Percentiles rank a stretch among this genome's conserved stretches.
Evolutionary conservation across 2,113 vertebrate genomes (phyloP).

Genomic region (Puffinus mauretanicus): DNA sequence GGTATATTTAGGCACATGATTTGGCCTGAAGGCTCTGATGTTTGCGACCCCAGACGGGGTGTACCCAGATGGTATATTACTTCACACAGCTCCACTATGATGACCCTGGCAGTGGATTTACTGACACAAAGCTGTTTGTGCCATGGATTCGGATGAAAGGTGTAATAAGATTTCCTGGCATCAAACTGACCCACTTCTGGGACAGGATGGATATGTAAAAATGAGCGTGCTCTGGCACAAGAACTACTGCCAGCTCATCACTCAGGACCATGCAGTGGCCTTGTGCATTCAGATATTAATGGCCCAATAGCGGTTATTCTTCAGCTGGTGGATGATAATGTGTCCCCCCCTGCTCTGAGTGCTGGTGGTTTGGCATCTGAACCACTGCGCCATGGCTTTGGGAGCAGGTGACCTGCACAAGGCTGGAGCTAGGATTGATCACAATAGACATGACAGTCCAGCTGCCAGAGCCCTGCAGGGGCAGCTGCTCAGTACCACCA

Average conservation of each 20-base stretch:
- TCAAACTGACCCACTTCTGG: background rate
- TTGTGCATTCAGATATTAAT: background rate
- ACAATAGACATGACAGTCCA: background rate
- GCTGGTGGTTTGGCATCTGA: background rate
- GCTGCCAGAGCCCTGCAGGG: background rate
- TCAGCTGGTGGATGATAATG: background rate
- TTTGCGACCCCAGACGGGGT: background rate
- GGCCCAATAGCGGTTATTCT: background rate
- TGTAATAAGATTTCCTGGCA: background rate
- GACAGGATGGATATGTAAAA: background rate
- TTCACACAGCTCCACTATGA: background rate
- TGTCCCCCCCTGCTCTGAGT: accelerated
- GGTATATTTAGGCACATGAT: background rate
- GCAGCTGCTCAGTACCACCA: background rate
- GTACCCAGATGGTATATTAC: background rate
- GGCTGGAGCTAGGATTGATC: background rate
- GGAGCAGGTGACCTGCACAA: background rate
- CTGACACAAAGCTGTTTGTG: background rate
- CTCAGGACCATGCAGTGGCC: background rate
- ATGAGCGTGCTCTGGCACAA: background rate
- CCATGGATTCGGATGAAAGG: background rate
- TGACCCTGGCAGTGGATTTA: background rate
- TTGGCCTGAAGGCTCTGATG: background rate
- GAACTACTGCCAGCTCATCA: background rate
- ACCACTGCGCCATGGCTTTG: background rate